Conservation (phyloP, 2,113 vertebrate genomes). For the Hipposideros armiger region DNA sequence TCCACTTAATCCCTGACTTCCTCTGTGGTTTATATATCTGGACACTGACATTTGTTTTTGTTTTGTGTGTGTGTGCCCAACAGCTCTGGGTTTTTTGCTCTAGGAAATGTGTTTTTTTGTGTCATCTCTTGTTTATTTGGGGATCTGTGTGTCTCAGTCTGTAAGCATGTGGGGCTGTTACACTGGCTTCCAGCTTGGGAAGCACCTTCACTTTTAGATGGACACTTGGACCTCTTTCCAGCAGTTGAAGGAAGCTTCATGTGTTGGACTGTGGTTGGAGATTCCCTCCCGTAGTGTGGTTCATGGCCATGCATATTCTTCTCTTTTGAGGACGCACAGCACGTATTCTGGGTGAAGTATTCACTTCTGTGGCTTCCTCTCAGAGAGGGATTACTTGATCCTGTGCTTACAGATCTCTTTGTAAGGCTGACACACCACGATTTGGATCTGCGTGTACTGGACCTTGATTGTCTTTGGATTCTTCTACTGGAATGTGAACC, state of each 20-base stretch:
- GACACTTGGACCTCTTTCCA: neutral
- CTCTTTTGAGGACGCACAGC: neutral
- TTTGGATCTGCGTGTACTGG: constrained; percentile 37
- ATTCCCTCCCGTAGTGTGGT: neutral
- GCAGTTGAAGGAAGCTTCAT: neutral
- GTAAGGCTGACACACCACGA: constrained; percentile 45
- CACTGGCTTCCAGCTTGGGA: neutral
- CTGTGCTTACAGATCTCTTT: constrained; percentile 63
- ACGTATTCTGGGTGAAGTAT: neutral
- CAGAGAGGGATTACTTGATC: constrained; percentile 1
- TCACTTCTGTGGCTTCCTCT: constrained; percentile 26
- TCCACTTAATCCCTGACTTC: neutral
- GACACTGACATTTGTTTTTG: neutral
- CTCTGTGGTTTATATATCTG: neutral
- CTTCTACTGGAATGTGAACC: constrained; percentile 23
- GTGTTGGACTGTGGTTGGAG: neutral
- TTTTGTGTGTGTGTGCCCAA: neutral
- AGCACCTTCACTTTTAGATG: neutral
- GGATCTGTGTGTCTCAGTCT: neutral
- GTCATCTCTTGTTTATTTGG: constrained; percentile 9
- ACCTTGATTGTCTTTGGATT: neutral
- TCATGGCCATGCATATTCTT: neutral
- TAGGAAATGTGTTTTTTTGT: neutral
- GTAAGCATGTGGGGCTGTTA: neutral
- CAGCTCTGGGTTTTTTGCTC: neutral